phyloP scores from a whole-genome alignment of 2,113 vertebrate species.

The Atractosteus spatula region DNA sequence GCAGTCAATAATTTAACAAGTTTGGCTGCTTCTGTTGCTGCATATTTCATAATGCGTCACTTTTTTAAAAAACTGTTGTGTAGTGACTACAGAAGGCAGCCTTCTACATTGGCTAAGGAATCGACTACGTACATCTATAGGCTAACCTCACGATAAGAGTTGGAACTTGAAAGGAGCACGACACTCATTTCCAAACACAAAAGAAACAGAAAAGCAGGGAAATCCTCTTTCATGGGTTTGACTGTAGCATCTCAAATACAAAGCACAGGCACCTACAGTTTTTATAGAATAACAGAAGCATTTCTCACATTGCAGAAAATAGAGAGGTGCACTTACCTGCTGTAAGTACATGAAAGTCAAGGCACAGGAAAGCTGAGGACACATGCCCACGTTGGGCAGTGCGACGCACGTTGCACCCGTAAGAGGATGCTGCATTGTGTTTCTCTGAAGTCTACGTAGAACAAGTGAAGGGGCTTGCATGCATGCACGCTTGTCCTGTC shows the following conservation, averaged over 20 bases:
- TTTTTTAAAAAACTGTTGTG: slow-evolving; percentile 6
- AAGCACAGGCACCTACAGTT: not conserved
- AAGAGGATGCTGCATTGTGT: slow-evolving; percentile 91
- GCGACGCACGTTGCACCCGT: slow-evolving; percentile 92
- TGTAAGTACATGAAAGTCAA: slow-evolving; percentile 98
- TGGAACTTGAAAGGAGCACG: slow-evolving; percentile 10
- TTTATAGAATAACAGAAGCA: not conserved
- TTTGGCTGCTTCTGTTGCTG: slow-evolving; percentile 10
- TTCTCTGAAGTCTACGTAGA: slow-evolving; percentile 69
- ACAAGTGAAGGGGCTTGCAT: slow-evolving; percentile 69
- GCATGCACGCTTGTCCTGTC: slow-evolving; percentile 61
- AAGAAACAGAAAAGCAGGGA: not conserved
- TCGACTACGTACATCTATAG: not conserved
- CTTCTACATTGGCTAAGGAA: not conserved
- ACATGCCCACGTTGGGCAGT: slow-evolving; percentile 89
- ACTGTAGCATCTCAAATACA: not conserved
- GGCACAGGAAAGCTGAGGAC: slow-evolving; percentile 94
- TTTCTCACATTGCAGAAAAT: slow-evolving; percentile 12
- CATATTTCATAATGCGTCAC: slow-evolving; percentile 17
- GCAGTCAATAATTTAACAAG: slow-evolving; percentile 10
- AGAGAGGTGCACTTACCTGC: slow-evolving; percentile 81
- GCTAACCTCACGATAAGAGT: not conserved
- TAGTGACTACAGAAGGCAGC: not conserved
- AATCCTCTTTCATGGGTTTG: not conserved
- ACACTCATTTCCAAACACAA: not conserved